Base-by-base conservation (phyloP, 2,797 vertebrate species). In the Halcyon leucocephala region DNA sequence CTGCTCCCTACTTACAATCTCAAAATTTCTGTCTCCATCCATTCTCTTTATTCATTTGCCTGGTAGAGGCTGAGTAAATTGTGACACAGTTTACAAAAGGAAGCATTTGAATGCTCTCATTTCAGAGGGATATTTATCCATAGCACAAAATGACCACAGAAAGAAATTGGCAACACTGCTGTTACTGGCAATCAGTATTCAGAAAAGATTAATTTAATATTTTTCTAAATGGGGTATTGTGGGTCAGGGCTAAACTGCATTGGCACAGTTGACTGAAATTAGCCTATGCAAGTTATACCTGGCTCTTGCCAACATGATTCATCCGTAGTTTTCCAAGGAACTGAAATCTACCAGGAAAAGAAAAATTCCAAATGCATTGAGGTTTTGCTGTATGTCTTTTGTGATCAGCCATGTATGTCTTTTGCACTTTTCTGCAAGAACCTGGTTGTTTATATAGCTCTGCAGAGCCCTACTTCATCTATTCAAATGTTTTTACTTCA, bases 191-290 rank as follows among this genome's bases (percentile, higher is more conserved):
- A 28, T 73, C 12, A 73, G 39, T 73, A 46, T 84, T 93, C 66
- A 90, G 88, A 82, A 86, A 89, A 91, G 5, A 58, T 82, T 78
- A 17, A 62, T 95, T 90, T 88, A 79, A 55, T 62, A 41, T 21
- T 79, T 83, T 42, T 48, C 72, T 66, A 60, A 86, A 94, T 41
- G 31, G 24, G 8, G 5, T 39, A 48, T 25, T 70, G 31, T 51
- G 22, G 62, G 42, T 82, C 73, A 79, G 33, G 33, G 57, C 55
- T 79, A 48, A 88, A 82, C 39, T 77, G 55, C 61, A 46, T 55
- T 82, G 76, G 33, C n/a, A 79, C 39, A 85, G n/a, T 60, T 88
- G 39, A 64, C 22, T 79, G 70, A 62, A 88, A 86, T 84, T 31
- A 89, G n/a, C 6, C 35, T 35, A 2, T 44, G 60, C 35, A 49